phyloP scores from a whole-genome alignment of 2,113 vertebrate genomes.

The Muntiacus reevesi region DNA sequence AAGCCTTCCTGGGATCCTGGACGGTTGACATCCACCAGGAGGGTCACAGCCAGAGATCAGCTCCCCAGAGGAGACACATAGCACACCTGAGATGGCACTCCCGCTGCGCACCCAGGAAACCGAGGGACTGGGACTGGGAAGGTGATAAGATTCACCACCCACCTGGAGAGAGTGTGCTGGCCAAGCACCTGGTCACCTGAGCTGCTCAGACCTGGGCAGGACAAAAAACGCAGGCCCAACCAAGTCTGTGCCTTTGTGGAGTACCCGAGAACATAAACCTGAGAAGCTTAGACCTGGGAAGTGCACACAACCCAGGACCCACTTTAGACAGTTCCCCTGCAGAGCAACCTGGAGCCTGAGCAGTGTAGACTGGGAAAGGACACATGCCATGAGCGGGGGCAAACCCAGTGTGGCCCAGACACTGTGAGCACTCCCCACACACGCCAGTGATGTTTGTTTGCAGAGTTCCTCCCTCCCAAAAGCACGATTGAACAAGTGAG shows the following conservation, averaged over 20 bases:
- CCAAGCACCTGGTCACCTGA: neutral
- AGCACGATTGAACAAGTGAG: neutral
- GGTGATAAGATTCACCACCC: neutral
- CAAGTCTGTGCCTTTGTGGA: neutral
- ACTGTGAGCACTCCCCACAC: neutral
- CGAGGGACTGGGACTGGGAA: accelerated
- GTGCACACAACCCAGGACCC: neutral
- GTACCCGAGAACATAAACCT: neutral
- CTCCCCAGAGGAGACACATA: neutral
- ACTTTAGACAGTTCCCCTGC: neutral
- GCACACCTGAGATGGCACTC: neutral
- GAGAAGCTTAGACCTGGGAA: neutral
- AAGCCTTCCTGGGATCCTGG: neutral
- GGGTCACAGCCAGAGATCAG: neutral
- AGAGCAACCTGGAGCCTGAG: neutral
- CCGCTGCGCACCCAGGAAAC: neutral
- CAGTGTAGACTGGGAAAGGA: neutral
- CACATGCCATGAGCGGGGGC: accelerated
- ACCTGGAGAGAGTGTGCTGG: neutral
- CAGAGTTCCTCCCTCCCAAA: neutral
- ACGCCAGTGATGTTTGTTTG: neutral
- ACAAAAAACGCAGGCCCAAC: neutral
- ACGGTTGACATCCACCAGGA: neutral
- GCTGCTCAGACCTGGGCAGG: neutral
- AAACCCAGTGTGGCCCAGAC: neutral